These are phyloP conservation scores for Tenodera sinensis DNA, from an alignment of 2,888 invertebrate species.

Conservation along the genomic window DNA sequence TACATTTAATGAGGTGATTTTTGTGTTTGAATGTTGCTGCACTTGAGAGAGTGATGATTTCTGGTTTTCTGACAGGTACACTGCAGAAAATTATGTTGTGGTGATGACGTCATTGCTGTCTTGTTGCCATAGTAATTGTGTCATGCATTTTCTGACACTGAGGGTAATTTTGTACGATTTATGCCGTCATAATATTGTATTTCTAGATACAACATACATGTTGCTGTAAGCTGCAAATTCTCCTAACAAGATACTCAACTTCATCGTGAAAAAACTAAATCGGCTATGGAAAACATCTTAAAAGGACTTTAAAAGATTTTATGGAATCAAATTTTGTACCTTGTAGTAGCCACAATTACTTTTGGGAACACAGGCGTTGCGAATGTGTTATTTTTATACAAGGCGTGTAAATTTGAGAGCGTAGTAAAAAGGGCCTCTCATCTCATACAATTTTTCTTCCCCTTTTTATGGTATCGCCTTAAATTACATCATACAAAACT, in stretches of 20 bases:
- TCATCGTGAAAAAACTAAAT: background rate
- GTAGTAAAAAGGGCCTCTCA: background rate
- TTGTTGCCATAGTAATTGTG: no score
- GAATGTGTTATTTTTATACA: background rate
- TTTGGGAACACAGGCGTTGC: background rate
- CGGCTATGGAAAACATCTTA: background rate
- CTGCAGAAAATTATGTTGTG: no score
- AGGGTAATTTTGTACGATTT: no score
- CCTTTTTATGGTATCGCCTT: background rate
- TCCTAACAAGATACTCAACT: background rate
- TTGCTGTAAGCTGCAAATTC: no score
- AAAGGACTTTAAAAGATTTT: background rate
- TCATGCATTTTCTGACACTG: no score
- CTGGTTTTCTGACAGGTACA: no score
- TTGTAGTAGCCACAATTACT: background rate
- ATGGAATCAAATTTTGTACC: background rate
- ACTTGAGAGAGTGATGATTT: no score
- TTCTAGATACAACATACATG: no score
- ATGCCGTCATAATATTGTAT: no score
- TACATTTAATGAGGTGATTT: no score
- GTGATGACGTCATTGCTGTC: no score
- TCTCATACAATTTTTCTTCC: background rate
- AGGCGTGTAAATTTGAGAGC: background rate
- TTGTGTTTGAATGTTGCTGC: no score
- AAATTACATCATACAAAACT: background rate